phyloP scores from a whole-genome alignment of 92 coral and sea anemone genomes.

The Scolanthus callimorphus region DNA sequence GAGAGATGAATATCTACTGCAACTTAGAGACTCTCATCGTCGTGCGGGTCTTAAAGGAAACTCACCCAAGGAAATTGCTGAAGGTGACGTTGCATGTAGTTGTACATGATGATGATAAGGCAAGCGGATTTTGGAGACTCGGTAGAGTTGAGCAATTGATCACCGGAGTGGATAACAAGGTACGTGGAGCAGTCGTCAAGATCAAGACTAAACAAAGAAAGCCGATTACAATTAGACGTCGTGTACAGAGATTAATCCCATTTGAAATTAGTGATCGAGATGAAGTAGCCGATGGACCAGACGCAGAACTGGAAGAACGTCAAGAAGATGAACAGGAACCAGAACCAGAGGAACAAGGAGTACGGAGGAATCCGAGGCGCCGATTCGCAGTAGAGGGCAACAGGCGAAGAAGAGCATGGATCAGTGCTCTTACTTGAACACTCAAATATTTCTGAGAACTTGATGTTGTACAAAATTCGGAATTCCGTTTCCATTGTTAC shows the following conservation, averaged over 20 bases:
- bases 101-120: constrained; percentile 28
- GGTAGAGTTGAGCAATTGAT: no score
- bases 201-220: neutral
- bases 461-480: no score
- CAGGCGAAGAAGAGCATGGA: constrained; percentile 5
- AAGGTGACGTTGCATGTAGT: constrained; percentile 4
- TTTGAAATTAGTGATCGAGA: no score
- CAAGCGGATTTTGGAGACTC: constrained; percentile 30
- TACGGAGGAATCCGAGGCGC: no score
- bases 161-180: constrained; percentile 9
- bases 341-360: no score
- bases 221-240: constrained; percentile 7
- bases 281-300: neutral
- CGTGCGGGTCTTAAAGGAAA: no score
- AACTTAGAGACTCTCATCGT: no score
- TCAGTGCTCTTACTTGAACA: no score
- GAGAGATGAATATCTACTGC: no score
- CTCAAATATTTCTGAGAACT: no score
- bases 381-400: neutral
- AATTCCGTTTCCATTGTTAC: no score
- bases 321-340: neutral
- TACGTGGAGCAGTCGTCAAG: constrained; percentile 20
- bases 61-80: no score
- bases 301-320: neutral
- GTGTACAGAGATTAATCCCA: constrained; percentile 7